Evolutionary conservation across 1,140 invertebrate genomes (phyloP), one percentile per base, ranked within the genome.

Genomic region (Pseudomyrmex cubaensis): DNA sequence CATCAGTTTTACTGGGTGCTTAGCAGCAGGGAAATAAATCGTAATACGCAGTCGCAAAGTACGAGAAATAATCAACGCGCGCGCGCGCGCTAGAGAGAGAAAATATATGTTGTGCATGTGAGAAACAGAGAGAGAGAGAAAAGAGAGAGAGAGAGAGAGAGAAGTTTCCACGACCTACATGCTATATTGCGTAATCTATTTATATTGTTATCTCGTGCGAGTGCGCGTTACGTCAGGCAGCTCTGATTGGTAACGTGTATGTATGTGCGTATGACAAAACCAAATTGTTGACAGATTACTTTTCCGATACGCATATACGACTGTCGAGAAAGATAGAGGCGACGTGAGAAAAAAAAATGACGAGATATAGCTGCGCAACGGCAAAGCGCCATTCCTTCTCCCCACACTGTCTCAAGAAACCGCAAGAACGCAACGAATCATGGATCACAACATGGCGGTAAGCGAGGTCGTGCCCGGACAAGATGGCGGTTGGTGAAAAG

Each of bases 161-260:
- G 9, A 82, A 15, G 63, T 54, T 78, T 89, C 88, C 82, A 85
- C 84, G 67, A 77, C 72, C 78, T 85, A 88, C 76, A 62, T 4
- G 72, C 69, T 56, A 64, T 83, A 88, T 93, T 93, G 92, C 92
- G 87, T 93, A 93, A 93, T 92, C 91, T 92, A 93, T 92, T 92
- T 91, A 92, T 92, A 92, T 91, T 90, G 88, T 91, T 91, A 90
- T 90, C 87, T 91, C 59, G 62, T 57, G 62, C 56, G 52, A 52
- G 35, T 50, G 73, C 13, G 77, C 15, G 82, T 90, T 88, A 87
- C 87, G 85, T 90, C 90, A 90, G 75, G 66, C 66, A 59, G 50
- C 61, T 66, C 69, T 73, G 85, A 56, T 63, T n/a, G 61, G 20
- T 67, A 85, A 76, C 69, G 70, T 74, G 83, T 78, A 63, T 59